Conservation (phyloP, 53 echinoderm and acorn worm genomes). For the Temnopleurus reevesii region DNA sequence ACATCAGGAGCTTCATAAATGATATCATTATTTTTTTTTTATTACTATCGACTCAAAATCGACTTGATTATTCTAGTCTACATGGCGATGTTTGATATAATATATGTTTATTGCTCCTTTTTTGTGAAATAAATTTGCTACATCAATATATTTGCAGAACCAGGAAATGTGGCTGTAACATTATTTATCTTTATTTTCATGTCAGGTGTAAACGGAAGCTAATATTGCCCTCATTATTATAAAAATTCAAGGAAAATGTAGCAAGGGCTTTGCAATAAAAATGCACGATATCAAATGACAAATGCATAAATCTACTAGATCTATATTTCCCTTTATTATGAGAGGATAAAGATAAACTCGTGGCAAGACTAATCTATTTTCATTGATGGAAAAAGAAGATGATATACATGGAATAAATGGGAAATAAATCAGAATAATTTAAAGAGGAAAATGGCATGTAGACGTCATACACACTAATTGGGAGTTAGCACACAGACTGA, state of each 20-base stretch:
- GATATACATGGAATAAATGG: background rate
- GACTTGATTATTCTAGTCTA: too few species aligned
- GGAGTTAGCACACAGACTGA: background rate
- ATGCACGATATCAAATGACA: background rate
- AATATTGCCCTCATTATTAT: background rate
- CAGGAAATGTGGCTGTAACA: too few species aligned
- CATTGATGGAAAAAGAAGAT: background rate
- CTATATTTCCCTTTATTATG: background rate
- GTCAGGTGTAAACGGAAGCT: background rate
- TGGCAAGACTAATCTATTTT: slow-evolving; percentile 5
- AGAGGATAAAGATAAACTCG: background rate
- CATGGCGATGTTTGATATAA: too few species aligned
- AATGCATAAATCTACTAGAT: background rate
- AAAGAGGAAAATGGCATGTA: background rate
- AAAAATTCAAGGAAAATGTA: background rate
- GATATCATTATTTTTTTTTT: too few species aligned
- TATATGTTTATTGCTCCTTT: too few species aligned
- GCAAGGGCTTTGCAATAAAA: background rate
- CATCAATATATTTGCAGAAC: too few species aligned
- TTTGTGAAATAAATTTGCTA: too few species aligned
- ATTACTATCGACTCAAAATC: too few species aligned
- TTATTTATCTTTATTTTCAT: background rate
- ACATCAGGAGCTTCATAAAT: too few species aligned
- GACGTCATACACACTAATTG: background rate
- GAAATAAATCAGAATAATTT: background rate